Percentiles rank a stretch among this genome's conserved stretches.
Evolutionary conservation across 2,888 invertebrate genomes (phyloP).

Genomic region (Ferdinandea cuprea): DNA sequence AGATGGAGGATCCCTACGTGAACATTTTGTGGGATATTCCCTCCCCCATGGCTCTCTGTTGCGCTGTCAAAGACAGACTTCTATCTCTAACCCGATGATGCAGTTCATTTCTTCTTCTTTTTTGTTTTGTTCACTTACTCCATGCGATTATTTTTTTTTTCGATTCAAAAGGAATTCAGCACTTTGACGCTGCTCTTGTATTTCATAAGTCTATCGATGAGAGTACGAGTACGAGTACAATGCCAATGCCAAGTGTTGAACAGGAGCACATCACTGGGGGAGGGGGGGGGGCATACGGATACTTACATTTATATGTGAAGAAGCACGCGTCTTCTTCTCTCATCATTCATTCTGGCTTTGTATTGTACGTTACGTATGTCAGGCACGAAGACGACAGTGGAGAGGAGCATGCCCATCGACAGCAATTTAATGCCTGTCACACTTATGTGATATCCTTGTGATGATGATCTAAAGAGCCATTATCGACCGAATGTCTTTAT

Average conservation of each 20-base stretch:
- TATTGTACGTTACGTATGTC: slow-evolving; percentile 21
- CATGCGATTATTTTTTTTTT: slow-evolving; percentile 19
- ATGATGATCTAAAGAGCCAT: slow-evolving; percentile 66
- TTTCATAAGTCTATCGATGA: slow-evolving; percentile 47
- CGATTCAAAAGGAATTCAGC: slow-evolving; percentile 45
- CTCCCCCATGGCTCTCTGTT: too few species aligned
- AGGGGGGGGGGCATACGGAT: too few species aligned
- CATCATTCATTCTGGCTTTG: slow-evolving; percentile 51
- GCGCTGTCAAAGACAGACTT: slow-evolving; percentile 46
- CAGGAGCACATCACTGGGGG: too few species aligned
- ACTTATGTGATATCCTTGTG: slow-evolving; percentile 66
- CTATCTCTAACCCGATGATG: background rate
- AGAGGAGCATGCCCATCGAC: slow-evolving; percentile 34
- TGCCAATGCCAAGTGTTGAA: background rate
- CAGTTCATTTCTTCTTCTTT: slow-evolving; percentile 5
- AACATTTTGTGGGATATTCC: slow-evolving; percentile 17
- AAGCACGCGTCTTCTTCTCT: slow-evolving; percentile 40
- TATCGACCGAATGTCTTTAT: slow-evolving; percentile 69
- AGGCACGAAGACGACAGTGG: background rate
- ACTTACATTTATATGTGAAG: slow-evolving; percentile 36
- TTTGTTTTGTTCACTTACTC: slow-evolving; percentile 1
- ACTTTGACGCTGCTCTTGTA: slow-evolving; percentile 6
- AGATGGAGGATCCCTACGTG: slow-evolving; percentile 4
- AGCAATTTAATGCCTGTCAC: slow-evolving; percentile 72
- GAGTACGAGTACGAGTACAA: background rate